Evolutionary conservation across 2,113 vertebrate species (phyloP).

Genomic region (Procavia capensis): DNA sequence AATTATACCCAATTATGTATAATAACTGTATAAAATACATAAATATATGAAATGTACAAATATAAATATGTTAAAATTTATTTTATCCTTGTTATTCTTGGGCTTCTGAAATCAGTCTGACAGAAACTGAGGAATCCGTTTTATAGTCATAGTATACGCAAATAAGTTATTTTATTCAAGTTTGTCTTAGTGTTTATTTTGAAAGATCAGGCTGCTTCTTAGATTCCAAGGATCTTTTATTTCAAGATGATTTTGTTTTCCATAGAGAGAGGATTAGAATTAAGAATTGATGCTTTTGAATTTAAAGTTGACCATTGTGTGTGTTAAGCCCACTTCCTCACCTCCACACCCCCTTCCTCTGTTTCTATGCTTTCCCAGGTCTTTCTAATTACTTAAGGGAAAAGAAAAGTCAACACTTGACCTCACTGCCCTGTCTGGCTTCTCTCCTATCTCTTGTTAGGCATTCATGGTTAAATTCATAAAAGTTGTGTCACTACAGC

Average conservation of each 20-base stretch:
- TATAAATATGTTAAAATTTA: neutral
- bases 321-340: constrained; percentile 43
- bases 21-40: too few species aligned
- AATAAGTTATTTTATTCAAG: constrained; percentile 10
- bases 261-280: constrained; percentile 70
- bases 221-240: constrained; percentile 50
- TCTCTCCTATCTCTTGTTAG: constrained; percentile 40
- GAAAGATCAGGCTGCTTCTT: constrained; percentile 52
- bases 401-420: constrained; percentile 60
- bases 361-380: constrained; percentile 38
- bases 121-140: constrained; percentile 15
- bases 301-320: constrained; percentile 59
- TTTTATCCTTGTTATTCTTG: constrained; percentile 33
- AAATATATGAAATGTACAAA: too few species aligned
- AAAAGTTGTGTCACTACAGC: neutral
- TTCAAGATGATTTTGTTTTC: constrained; percentile 69
- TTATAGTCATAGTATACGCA: neutral
- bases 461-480: neutral
- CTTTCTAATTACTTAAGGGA: constrained; percentile 51
- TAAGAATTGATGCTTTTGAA: constrained; percentile 57
- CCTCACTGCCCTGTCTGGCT: neutral
- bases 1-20: too few species aligned
- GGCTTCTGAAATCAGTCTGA: constrained; percentile 39
- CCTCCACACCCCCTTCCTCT: constrained; percentile 22
- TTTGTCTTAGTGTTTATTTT: constrained; percentile 28